These are phyloP conservation scores for Hemicordylus capensis DNA, from an alignment of 2,113 vertebrate species.

Conservation along the genomic window DNA sequence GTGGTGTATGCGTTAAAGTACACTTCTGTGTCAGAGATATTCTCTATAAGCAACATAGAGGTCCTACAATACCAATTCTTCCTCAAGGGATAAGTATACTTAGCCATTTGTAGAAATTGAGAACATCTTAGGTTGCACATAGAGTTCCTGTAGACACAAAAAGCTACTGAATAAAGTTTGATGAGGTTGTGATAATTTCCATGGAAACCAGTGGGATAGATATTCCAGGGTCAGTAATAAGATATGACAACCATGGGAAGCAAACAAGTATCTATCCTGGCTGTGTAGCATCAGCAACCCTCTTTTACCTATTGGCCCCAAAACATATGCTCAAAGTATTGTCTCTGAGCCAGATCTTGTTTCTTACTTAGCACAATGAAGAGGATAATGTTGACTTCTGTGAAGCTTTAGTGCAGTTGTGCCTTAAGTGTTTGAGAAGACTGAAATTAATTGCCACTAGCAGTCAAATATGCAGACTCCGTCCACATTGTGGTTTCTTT, in stretches of 20 bases:
- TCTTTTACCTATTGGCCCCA: not conserved
- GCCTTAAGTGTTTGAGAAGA: not conserved
- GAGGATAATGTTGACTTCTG: not conserved
- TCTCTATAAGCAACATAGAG: not conserved
- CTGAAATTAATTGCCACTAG: accelerated
- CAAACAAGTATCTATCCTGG: not conserved
- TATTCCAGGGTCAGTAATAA: not conserved
- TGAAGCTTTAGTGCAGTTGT: not conserved
- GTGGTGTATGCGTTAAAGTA: not conserved
- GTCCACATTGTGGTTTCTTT: not conserved
- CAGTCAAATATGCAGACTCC: conserved; percentile 5
- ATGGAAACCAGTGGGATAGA: not conserved
- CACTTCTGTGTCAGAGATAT: not conserved
- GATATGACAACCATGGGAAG: not conserved
- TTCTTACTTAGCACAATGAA: not conserved
- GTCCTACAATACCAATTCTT: not conserved
- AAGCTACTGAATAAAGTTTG: not conserved
- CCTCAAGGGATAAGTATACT: not conserved
- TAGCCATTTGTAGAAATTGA: not conserved
- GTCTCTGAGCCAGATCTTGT: not conserved
- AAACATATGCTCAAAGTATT: not conserved
- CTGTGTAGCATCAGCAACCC: not conserved
- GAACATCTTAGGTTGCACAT: not conserved
- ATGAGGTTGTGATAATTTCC: accelerated
- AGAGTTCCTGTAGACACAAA: not conserved